Conservation (phyloP, 2,888 invertebrate genomes). For the Odontothrips loti region DNA sequence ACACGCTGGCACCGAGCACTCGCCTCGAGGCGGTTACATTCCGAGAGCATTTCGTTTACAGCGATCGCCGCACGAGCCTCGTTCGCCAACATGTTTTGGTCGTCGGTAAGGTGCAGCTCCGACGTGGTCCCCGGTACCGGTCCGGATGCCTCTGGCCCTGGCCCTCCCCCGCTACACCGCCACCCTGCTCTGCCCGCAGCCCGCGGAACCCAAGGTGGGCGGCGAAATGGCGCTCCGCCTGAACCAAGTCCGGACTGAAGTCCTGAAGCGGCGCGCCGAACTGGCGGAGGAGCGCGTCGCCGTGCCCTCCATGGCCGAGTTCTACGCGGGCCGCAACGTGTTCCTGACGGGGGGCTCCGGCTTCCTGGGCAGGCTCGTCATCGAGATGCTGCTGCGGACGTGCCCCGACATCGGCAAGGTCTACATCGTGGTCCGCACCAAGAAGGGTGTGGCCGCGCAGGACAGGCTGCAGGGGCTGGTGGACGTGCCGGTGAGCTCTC, state of each 20-base stretch:
- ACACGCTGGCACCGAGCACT: no score
- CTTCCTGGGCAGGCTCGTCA: not conserved
- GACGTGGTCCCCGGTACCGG: no score
- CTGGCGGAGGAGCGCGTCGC: not conserved
- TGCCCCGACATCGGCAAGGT: not conserved
- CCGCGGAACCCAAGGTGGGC: not conserved
- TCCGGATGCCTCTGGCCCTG: no score
- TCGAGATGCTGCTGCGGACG: conserved; percentile 2
- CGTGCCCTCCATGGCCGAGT: not conserved
- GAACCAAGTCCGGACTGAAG: not conserved
- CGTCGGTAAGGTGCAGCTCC: no score
- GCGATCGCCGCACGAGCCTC: no score
- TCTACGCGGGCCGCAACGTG: not conserved
- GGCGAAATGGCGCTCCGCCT: not conserved
- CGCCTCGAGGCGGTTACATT: no score
- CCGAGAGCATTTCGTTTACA: no score
- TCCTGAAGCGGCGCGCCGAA: not conserved
- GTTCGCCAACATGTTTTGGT: no score
- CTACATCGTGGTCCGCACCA: not conserved
- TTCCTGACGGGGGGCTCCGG: conserved; percentile 3
- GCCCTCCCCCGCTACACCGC: no score
- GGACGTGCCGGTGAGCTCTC: not conserved
- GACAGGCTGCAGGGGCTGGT: not conserved
- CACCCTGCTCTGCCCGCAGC: no score
- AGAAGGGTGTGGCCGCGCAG: not conserved